Evolutionary conservation across 2,113 vertebrate species (phyloP).

Genomic region (Pyrgilauda ruficollis): DNA sequence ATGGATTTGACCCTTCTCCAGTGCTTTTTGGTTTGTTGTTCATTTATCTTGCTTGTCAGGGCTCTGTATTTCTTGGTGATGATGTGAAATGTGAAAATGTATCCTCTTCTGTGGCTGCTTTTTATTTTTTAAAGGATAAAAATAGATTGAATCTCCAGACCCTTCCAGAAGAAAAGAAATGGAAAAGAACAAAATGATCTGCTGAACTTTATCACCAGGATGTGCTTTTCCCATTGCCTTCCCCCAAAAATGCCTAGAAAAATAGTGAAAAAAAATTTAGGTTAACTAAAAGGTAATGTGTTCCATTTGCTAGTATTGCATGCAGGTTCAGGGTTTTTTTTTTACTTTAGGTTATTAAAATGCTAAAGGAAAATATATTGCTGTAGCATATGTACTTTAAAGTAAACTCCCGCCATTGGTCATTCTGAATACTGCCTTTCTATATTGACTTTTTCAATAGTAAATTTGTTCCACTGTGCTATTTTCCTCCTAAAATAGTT

Average conservation of each 20-base stretch:
- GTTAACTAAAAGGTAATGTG: neutral
- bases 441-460: neutral
- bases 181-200: neutral
- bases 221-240: neutral
- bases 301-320: neutral
- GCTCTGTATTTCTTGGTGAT: constrained; percentile 44
- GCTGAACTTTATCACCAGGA: neutral
- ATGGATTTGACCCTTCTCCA: constrained; percentile 59
- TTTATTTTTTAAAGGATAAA: constrained; percentile 45
- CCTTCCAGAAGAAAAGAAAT: neutral
- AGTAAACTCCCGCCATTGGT: neutral
- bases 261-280: neutral
- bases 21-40: constrained; percentile 51
- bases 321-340: neutral
- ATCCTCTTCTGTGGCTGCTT: constrained; percentile 25
- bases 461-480: neutral
- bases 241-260: neutral
- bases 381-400: neutral
- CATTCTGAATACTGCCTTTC: neutral
- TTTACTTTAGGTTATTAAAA: neutral
- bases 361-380: neutral
- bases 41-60: constrained; percentile 68
- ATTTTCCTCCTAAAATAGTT: neutral
- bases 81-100: constrained; percentile 54
- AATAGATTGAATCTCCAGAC: constrained; percentile 39